These are phyloP conservation scores for Grantiella picta DNA, from an alignment of 2,113 vertebrate genomes.

Conservation along the genomic window DNA sequence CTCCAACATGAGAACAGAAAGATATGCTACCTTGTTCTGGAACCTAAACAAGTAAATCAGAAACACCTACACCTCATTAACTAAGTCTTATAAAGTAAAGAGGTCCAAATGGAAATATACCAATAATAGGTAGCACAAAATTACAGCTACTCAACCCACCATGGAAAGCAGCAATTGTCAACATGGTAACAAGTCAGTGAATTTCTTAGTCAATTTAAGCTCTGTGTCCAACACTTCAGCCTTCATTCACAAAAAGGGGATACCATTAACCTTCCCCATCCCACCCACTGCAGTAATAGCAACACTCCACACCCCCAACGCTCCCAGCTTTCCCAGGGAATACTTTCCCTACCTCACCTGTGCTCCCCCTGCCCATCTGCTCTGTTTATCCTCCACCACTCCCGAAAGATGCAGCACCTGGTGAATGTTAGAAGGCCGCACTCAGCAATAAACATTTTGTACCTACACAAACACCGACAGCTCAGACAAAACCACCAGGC, in stretches of 20 bases:
- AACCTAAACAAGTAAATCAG: not conserved
- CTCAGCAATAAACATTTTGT: not conserved
- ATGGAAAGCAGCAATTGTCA: not conserved
- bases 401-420: not conserved
- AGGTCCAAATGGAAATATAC: not conserved
- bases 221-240: not conserved
- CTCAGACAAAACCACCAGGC: fast-evolving
- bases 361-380: not conserved
- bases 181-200: fast-evolving
- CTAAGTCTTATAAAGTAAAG: not conserved
- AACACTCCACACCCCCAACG: not conserved
- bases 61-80: not conserved
- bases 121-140: not conserved
- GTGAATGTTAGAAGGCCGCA: too few species aligned
- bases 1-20: not conserved
- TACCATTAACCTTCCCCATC: not conserved
- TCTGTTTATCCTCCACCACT: not conserved
- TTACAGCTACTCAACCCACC: not conserved
- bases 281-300: fast-evolving
- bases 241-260: not conserved
- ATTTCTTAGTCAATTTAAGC: not conserved
- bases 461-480: fast-evolving
- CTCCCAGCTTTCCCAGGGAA: not conserved
- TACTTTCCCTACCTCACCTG: fast-evolving
- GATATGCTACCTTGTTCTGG: not conserved